phyloP scores from a whole-genome alignment of 2,113 vertebrate species.

The Mystacornis crossleyi region DNA sequence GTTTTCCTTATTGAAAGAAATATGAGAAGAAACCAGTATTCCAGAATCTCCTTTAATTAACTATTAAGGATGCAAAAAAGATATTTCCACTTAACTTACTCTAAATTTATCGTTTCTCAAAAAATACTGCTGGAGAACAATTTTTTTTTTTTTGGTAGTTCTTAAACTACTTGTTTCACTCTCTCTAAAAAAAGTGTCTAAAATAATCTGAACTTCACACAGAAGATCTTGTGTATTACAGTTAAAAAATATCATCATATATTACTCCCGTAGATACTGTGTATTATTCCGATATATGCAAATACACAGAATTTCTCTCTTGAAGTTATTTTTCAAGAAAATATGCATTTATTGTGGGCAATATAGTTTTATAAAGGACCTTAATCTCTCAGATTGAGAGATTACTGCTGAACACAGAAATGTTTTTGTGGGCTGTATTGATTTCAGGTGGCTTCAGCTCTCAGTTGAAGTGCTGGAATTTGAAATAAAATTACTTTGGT shows the following conservation, averaged over 20 bases:
- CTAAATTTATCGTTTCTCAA: neutral
- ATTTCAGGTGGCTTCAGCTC: neutral
- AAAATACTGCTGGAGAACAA: neutral
- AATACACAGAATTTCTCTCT: neutral
- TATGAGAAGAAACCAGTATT: neutral
- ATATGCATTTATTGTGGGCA: neutral
- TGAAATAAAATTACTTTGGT: neutral
- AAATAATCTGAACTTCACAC: neutral
- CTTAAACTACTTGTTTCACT: neutral
- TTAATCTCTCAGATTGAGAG: neutral
- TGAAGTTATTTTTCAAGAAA: neutral
- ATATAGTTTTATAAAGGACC: neutral
- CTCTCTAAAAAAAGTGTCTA: neutral
- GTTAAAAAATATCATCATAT: neutral
- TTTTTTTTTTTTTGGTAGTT: neutral
- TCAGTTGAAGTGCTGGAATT: neutral
- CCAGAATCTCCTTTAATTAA: neutral
- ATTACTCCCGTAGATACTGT: neutral
- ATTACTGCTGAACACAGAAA: neutral
- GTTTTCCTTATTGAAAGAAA: neutral
- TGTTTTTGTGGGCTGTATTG: neutral
- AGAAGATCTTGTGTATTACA: neutral
- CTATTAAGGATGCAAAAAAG: neutral
- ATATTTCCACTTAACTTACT: neutral
- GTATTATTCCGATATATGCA: neutral